Evolutionary conservation across 2,797 vertebrate species (phyloP), one percentile per base, ranked within the genome.

Genomic region (Gallinago stenura): DNA sequence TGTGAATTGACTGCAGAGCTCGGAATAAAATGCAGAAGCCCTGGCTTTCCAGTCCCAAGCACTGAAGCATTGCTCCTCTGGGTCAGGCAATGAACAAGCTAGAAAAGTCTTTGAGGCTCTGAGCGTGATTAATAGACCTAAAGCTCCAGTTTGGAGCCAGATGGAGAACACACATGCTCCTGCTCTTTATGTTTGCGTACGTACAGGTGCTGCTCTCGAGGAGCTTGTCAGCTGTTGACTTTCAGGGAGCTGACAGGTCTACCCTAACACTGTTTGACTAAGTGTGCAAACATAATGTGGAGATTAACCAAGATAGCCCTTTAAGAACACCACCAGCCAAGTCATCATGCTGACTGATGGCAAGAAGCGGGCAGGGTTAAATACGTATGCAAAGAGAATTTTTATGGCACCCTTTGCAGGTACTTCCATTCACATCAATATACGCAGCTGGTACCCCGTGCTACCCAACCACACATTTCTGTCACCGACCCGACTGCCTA

Each of bases 121-220:
- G 51, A 88, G 41, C 11, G n/a, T 82, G 91, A 95, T 93, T 97
- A 95, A 93, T 64, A 93, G 70, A 91, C 68, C 41, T 64, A 64
- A 84, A 89, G 37, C 62, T 85, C 62, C 60, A 89, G 17, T 46
- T 72, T 85, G 70, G 26, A 93, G 56, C 26, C 90, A 87, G 73
- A 77, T 46, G 71, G 77, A 89, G 80, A 89, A 65, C 8, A 35
- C 24, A 46, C 19, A 70, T 3, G 1, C 28, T 87, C 53, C 45
- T 76, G 13, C 46, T 82, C 37, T 54, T 86, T 69, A n/a, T 51
- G 43, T 87, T 89, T 85, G 41, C 22, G 4, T 72, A 51, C 1
- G 2, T 45, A 50, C 46, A 92, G 66, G 66, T 89, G 80, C 56
- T 94, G 30, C 25, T 95, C 39, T 79, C 66, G n/a, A 69, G 83